Base-by-base conservation (phyloP, 92 coral and sea anemone genomes). In the Scolanthus callimorphus region DNA sequence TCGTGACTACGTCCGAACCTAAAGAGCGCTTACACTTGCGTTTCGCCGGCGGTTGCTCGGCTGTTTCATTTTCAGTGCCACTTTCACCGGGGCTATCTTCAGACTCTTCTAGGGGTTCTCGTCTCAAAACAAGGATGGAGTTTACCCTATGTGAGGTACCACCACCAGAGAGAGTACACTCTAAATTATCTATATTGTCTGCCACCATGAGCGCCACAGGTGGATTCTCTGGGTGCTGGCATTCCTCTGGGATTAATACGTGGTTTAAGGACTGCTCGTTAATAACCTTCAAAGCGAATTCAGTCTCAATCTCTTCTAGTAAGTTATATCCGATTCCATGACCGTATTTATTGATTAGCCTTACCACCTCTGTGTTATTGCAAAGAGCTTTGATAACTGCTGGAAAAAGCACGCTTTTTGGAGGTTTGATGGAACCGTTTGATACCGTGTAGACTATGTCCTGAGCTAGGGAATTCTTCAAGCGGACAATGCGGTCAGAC, bases 121-220 rank as follows among this genome's bases (percentile, higher is more conserved):
- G 12, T 19, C 17, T 46, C 22, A 46, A 4, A 22, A 84, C 71
- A 2, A 85, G 68, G 41, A 79, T 85, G 21, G 63, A 73, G 58
- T 79, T 79, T 17, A 79, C 83, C 3, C 80, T 60, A 49, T 85
- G 82, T 12, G 76, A 85, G 15, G 83, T 79, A 20, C 92, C 92
- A 17, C 83, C 44, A 29, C 92, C 83, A 51, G 71, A 69, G 30
- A 74, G 26, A 2, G 94, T 85, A 37, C 76, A 49, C 44, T 85
- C 87, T 27, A 80, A 30, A 70, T 65, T 85, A 27, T 80, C 86
- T 11, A 75, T 80, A 19, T 60, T 60, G 9, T 67, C 73, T 29
- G 73, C 73, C 17, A 54, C 39, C 63, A 67, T 67, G 0, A 77
- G 62, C n/a, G 81, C 79, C 25, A 72, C 81, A 51, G 63, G 21